A percentile compares a stretch with the other conserved stretches of the same genome.
phyloP scores from a whole-genome alignment of 2,888 invertebrate genomes.

The Timema podura region DNA sequence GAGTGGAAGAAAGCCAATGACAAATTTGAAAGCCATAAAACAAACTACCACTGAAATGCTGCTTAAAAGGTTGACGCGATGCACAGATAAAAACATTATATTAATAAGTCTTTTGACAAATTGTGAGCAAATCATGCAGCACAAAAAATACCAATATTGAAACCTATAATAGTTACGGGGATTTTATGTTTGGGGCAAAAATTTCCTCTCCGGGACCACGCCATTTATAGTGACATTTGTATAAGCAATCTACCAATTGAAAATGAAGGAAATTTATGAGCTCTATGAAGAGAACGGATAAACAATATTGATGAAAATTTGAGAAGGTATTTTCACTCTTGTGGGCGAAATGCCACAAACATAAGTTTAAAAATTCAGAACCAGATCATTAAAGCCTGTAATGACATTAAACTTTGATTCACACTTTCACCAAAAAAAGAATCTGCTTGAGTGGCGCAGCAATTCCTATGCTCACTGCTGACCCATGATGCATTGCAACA shows the following conservation, averaged over 20 bases:
- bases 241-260: not conserved
- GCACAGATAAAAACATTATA: not conserved
- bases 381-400: not conserved
- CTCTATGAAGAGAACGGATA: not conserved
- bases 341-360: not conserved
- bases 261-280: slow-evolving; percentile 6
- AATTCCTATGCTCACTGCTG: no score
- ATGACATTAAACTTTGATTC: no score
- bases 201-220: not conserved
- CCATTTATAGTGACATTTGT: not conserved
- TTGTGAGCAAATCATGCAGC: not conserved
- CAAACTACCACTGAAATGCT: not conserved
- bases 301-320: not conserved
- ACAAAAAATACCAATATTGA: not conserved
- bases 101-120: slow-evolving; percentile 3
- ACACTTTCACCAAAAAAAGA: no score
- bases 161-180: not conserved
- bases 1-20: not conserved
- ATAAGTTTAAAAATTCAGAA: not conserved
- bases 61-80: not conserved
- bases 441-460: no score
- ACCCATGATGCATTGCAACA: no score
- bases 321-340: not conserved
- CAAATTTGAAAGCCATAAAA: slow-evolving; percentile 1
- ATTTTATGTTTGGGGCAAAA: not conserved